Percentiles rank a stretch among this genome's conserved stretches.
Evolutionary conservation across 2,888 invertebrate species (phyloP).

Genomic region (Ochropacha duplaris): DNA sequence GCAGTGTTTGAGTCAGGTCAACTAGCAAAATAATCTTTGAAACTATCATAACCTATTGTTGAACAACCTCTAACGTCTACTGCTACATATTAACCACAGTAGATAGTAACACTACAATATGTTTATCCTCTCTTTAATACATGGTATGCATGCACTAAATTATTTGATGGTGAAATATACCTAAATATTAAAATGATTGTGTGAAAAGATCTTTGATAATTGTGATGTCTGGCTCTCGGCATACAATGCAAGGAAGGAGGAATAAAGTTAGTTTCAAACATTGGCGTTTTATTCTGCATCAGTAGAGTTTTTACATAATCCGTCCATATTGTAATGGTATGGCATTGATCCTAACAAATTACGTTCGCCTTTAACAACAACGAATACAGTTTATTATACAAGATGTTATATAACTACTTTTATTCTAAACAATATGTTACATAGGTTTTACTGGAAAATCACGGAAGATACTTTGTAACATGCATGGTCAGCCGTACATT

Average conservation of each 20-base stretch:
- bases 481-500: not conserved
- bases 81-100: not conserved
- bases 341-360: not conserved
- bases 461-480: not conserved
- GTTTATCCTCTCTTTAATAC: not conserved
- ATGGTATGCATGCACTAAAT: not conserved
- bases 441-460: not conserved
- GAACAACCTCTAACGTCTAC: not conserved
- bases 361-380: not conserved
- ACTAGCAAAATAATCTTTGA: not conserved
- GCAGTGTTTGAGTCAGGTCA: conserved; percentile 5
- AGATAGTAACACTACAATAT: not conserved
- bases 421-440: not conserved
- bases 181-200: too few species aligned
- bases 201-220: not conserved
- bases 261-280: not conserved
- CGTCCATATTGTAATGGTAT: not conserved
- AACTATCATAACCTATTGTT: not conserved
- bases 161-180: not conserved
- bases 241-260: not conserved
- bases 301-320: not conserved
- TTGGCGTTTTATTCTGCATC: not conserved
- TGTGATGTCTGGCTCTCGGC: not conserved
- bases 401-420: not conserved
- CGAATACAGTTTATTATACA: not conserved